Percentiles rank a stretch among this genome's conserved stretches.
Evolutionary conservation across 2,113 vertebrate species (phyloP).

Genomic region (Leptobrachium ailaonicum): DNA sequence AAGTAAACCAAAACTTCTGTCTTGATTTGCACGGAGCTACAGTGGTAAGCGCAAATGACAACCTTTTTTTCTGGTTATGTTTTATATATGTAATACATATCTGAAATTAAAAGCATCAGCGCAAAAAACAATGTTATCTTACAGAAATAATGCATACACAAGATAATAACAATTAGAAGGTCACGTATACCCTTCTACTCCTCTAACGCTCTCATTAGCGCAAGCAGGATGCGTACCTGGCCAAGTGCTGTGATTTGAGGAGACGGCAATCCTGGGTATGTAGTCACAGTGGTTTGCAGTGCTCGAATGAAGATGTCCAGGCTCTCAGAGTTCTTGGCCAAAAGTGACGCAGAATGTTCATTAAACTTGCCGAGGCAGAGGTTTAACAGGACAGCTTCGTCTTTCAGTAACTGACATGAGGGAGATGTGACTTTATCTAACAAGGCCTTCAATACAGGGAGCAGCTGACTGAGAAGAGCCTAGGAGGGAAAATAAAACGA

Average conservation of each 20-base stretch:
- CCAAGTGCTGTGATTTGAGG: conserved; percentile 83
- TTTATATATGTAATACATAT: too few species aligned
- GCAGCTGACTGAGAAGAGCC: conserved; percentile 73
- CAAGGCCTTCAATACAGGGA: conserved; percentile 76
- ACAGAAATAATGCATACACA: too few species aligned
- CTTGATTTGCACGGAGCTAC: too few species aligned
- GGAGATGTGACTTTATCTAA: conserved; percentile 73
- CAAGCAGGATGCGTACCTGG: conserved; percentile 70
- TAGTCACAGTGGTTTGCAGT: conserved; percentile 65
- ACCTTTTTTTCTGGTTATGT: too few species aligned
- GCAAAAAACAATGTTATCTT: too few species aligned
- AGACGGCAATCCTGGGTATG: conserved; percentile 67
- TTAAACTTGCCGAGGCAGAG: conserved; percentile 81
- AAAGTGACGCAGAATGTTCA: conserved; percentile 76
- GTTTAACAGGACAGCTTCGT: conserved; percentile 76
- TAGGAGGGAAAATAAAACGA: conserved; percentile 54
- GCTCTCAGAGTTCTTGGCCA: conserved; percentile 72
- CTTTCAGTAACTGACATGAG: conserved; percentile 65
- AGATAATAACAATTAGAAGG: too few species aligned
- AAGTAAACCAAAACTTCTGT: too few species aligned
- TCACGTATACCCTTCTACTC: too few species aligned
- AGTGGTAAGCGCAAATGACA: too few species aligned
- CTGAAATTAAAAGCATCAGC: too few species aligned
- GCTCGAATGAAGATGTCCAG: conserved; percentile 81
- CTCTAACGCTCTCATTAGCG: too few species aligned